Conservation (phyloP, 2,797 vertebrate species). For the Tympanoctomys barrerae region DNA sequence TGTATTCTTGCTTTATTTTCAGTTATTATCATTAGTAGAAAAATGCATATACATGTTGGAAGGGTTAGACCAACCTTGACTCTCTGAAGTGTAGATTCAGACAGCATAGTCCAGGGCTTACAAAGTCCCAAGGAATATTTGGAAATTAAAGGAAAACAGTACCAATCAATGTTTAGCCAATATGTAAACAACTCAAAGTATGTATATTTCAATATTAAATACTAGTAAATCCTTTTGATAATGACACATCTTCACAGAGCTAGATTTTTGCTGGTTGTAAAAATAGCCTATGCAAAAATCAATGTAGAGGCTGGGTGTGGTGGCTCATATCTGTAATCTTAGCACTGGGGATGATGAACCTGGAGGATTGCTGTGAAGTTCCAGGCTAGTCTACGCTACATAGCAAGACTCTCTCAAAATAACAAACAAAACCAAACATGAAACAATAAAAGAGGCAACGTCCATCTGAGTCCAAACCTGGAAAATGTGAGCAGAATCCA, state of each 20-base stretch:
- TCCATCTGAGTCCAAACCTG: background rate
- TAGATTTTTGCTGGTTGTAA: background rate
- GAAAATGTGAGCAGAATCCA: background rate
- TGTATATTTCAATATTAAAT: background rate
- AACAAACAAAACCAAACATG: background rate
- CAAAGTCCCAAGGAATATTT: fast-evolving
- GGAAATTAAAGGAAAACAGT: background rate
- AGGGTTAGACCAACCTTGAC: background rate
- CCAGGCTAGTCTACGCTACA: background rate
- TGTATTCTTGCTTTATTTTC: background rate
- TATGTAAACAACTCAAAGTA: background rate
- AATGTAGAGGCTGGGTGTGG: background rate
- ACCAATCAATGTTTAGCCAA: background rate
- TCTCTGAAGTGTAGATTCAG: background rate
- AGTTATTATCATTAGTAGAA: background rate
- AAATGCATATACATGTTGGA: background rate
- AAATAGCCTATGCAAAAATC: background rate
- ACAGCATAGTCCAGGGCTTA: background rate
- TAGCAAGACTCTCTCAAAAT: background rate
- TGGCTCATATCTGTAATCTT: background rate
- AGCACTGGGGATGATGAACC: background rate
- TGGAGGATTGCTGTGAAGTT: background rate
- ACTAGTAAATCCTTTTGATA: background rate
- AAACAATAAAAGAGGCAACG: background rate
- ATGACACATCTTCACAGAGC: background rate